These are phyloP conservation scores for Rotaria magnacalcarata DNA, from an alignment of 2,888 invertebrate species.

Conservation along the genomic window DNA sequence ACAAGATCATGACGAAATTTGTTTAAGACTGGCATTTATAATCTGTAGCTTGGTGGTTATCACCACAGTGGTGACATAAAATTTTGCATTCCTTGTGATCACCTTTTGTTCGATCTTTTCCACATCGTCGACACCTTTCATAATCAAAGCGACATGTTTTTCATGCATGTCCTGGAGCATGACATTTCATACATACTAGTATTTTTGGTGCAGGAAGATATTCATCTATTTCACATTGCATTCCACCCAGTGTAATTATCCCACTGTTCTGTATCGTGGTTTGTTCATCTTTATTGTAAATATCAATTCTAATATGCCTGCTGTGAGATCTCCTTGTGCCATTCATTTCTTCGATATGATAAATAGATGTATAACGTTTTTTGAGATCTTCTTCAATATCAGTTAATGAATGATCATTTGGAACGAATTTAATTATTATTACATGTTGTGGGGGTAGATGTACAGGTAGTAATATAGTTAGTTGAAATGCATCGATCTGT, in stretches of 20 bases:
- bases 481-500: neutral
- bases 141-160: neutral
- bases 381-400: neutral
- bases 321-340: neutral
- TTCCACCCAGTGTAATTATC: neutral
- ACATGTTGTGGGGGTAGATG: neutral
- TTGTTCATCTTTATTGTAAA: neutral
- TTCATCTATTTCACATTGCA: neutral
- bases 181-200: neutral
- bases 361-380: neutral
- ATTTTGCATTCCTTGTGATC: neutral
- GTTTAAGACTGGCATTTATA: neutral
- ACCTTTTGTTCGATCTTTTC: neutral
- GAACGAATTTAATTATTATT: neutral
- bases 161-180: neutral
- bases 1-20: neutral
- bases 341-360: neutral
- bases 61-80: neutral
- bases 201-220: neutral
- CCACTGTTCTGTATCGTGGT: neutral
- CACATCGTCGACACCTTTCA: neutral
- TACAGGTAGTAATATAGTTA: neutral
- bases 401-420: neutral
- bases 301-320: neutral
- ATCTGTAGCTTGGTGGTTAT: neutral